Conservation (phyloP, 2,797 vertebrate genomes). For the Pseudochromis fuscus region DNA sequence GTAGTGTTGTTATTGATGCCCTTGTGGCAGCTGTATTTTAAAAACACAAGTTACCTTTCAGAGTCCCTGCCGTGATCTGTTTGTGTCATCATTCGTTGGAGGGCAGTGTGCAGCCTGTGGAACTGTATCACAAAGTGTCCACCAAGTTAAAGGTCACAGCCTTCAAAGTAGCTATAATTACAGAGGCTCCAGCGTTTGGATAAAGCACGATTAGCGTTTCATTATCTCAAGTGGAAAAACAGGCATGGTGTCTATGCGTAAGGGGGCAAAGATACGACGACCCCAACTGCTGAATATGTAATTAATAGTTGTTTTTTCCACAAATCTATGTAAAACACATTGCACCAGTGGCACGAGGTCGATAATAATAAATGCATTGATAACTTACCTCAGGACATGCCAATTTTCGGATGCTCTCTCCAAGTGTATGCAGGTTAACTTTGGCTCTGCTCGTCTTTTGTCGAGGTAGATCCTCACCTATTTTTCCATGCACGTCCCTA, state of each 20-base stretch:
- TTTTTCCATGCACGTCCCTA: constrained; percentile 85
- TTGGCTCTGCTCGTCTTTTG: constrained; percentile 90
- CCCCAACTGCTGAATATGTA: background rate
- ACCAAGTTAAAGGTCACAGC: constrained; percentile 71
- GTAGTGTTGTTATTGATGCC: constrained; percentile 26
- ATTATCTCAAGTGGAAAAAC: constrained; percentile 1
- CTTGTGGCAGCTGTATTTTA: constrained; percentile 15
- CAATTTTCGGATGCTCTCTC: constrained; percentile 95
- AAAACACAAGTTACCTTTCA: constrained; percentile 85
- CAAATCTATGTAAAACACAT: background rate
- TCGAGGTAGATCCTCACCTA: constrained; percentile 81
- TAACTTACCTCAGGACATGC: constrained; percentile 94
- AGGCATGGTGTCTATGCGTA: constrained; percentile 12
- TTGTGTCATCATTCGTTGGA: constrained; percentile 89
- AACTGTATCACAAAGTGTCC: constrained; percentile 85
- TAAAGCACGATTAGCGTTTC: constrained; percentile 6
- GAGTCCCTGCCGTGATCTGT: constrained; percentile 82
- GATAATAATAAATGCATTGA: constrained; percentile 25
- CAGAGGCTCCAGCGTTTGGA: constrained; percentile 4
- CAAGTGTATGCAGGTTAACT: constrained; percentile 95
- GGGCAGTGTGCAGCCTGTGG: constrained; percentile 91
- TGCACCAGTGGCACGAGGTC: constrained; percentile 12
- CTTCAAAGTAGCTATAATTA: constrained; percentile 33
- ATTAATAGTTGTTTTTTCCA: background rate
- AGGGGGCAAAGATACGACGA: constrained; percentile 1